Conservation (phyloP, 2,797 vertebrate genomes). For the Leptodactylus fallax region DNA sequence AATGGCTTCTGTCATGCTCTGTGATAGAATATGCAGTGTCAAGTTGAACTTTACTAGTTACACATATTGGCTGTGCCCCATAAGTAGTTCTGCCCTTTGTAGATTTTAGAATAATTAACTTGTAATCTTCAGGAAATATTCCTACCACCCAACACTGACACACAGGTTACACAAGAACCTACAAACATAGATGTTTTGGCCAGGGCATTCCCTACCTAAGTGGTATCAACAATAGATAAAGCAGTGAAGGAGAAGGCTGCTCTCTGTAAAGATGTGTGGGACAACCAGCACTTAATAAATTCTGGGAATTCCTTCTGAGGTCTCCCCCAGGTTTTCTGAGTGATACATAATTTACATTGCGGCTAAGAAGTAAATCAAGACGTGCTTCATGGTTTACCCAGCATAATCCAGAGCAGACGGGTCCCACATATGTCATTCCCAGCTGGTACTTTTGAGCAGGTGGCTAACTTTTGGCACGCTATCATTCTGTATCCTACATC, state of each 20-base stretch:
- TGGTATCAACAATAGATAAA: neutral
- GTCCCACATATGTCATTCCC: neutral
- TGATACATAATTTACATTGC: neutral
- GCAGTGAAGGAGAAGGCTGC: neutral
- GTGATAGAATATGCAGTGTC: no score
- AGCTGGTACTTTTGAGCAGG: neutral
- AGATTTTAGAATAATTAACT: no score
- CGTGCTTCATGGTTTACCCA: neutral
- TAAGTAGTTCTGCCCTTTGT: no score
- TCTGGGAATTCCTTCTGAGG: slow-evolving; percentile 3
- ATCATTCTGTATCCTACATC: neutral
- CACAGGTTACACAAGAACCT: neutral
- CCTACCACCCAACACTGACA: neutral
- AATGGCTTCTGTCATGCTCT: no score
- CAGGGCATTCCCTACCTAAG: neutral
- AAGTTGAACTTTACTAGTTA: no score
- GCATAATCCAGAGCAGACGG: neutral
- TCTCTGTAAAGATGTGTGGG: neutral
- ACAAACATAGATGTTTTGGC: neutral
- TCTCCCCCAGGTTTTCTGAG: neutral
- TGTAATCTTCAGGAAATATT: no score
- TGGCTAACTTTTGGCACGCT: neutral
- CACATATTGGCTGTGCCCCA: no score
- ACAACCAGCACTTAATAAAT: slow-evolving; percentile 2
- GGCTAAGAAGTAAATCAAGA: neutral